phyloP scores from a whole-genome alignment of 1,140 invertebrate genomes.

The Drosophila bipectinata region DNA sequence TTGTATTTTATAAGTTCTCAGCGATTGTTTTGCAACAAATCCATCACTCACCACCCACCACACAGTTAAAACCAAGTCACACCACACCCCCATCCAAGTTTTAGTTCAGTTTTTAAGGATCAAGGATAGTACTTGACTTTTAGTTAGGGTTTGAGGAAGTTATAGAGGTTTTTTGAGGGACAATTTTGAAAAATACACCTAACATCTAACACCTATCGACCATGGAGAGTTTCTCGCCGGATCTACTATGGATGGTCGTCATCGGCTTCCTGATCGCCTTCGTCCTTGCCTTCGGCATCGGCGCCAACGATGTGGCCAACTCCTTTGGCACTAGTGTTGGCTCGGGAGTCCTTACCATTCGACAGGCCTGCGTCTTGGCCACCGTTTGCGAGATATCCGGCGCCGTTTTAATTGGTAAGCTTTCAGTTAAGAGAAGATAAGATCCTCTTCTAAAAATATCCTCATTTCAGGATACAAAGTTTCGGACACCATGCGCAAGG shows the following conservation, averaged over 20 bases:
- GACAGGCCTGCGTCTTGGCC: constrained; percentile 96
- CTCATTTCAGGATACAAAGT: constrained; percentile 92
- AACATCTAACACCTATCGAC: constrained; percentile 14
- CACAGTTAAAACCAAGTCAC: constrained; percentile 19
- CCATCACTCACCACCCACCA: not conserved
- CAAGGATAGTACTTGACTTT: constrained; percentile 28
- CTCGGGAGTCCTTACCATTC: constrained; percentile 96
- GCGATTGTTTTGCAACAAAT: constrained; percentile 64
- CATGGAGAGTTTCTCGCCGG: constrained; percentile 88
- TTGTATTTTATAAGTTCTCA: constrained; percentile 74
- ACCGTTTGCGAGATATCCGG: constrained; percentile 98
- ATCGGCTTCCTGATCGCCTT: constrained; percentile 97
- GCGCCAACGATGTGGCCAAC: constrained; percentile 99
- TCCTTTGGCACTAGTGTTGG: constrained; percentile 99
- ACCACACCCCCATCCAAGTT: constrained; percentile 21
- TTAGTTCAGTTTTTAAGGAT: constrained; percentile 8
- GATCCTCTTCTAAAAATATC: not conserved
- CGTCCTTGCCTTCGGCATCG: constrained; percentile 97
- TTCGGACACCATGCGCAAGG: constrained; percentile 99
- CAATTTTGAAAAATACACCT: constrained; percentile 9
- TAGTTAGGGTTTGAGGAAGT: constrained; percentile 28
- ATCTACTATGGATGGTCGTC: constrained; percentile 93
- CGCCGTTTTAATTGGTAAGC: constrained; percentile 93
- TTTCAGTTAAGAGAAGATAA: not conserved
- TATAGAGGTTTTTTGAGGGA: constrained; percentile 14